Evolutionary conservation across 2,113 vertebrate species (phyloP).

Genomic region (Oryctolagus cuniculus): mOryCun1.1 NC_091437.1:111156001-111156500

Average conservation of each 20-base stretch:
- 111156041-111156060: background rate
- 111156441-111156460: background rate
- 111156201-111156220: background rate
- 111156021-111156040: background rate
- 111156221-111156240: background rate
- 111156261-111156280: constrained; percentile 9
- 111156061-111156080: background rate
- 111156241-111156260: constrained; percentile 18
- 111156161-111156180: background rate
- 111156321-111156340: background rate
- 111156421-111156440: background rate
- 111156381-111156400: background rate
- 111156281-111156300: constrained; percentile 10
- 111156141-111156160: background rate
- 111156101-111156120: background rate
- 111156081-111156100: background rate
- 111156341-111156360: background rate
- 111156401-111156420: background rate
- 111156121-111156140: background rate
- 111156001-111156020: rapidly evolving
- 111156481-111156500: background rate
- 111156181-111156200: background rate
- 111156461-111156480: no score
- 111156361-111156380: background rate
- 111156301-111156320: background rate